Percentiles rank a stretch among this genome's conserved stretches.
Conservation (phyloP, 2,113 vertebrate genomes). For the Myrmecobius fasciatus region DNA sequence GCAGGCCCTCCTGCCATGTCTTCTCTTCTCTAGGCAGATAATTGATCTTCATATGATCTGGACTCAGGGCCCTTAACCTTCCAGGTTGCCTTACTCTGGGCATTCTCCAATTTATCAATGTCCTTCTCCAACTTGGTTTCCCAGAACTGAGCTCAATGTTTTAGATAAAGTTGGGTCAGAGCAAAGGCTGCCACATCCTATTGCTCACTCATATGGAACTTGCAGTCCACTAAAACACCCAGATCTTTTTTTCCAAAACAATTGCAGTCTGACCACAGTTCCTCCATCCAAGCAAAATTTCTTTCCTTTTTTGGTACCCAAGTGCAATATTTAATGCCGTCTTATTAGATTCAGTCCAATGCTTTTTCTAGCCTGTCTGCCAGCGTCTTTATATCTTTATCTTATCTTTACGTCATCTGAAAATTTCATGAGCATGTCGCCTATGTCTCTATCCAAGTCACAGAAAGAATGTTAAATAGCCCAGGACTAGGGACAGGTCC, state of each 20-base stretch:
- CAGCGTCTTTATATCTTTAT: neutral
- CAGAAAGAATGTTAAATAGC: neutral
- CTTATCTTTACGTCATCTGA: neutral
- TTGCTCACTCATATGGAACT: neutral
- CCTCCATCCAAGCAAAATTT: neutral
- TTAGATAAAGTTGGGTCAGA: neutral
- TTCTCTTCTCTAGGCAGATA: neutral
- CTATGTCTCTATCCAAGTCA: neutral
- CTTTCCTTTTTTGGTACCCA: neutral
- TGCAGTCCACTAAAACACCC: neutral
- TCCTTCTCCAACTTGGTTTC: neutral
- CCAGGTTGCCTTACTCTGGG: neutral
- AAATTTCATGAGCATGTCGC: neutral
- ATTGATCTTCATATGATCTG: neutral
- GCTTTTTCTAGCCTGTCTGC: neutral
- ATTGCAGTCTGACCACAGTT: neutral
- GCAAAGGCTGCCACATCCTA: neutral
- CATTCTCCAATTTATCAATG: neutral
- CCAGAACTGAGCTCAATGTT: neutral
- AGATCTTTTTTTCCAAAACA: neutral
- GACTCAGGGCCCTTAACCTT: neutral
- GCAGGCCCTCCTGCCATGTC: neutral
- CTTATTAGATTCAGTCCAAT: neutral
- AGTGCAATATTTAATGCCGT: neutral
- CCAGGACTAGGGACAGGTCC: neutral